A percentile compares a stretch with the other conserved stretches of the same genome.
These are phyloP conservation scores for Phaonia tiefii DNA, from an alignment of 2,888 invertebrate species.

Conservation along the genomic window DNA sequence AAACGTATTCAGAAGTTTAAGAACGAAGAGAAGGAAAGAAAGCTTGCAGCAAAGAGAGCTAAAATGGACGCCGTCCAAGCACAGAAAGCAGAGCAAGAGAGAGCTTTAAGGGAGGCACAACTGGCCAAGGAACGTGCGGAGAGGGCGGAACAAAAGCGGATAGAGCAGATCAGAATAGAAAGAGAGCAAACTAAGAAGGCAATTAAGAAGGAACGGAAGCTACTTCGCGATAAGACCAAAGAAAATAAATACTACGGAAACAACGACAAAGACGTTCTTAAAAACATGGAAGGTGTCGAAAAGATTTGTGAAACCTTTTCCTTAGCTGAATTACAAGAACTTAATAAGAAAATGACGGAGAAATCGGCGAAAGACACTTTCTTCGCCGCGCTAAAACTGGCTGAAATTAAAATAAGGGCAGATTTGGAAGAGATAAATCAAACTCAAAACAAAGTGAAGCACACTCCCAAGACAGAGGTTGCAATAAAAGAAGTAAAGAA, in stretches of 20 bases:
- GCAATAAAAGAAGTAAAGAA: constrained; percentile 80
- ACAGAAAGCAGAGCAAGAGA: constrained; percentile 91
- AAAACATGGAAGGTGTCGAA: constrained; percentile 95
- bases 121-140: constrained; percentile 89
- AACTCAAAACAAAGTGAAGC: constrained; percentile 72
- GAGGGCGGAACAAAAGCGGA: constrained; percentile 89
- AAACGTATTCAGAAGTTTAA: constrained; percentile 95
- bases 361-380: constrained; percentile 85
- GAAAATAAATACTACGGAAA: constrained; percentile 89
- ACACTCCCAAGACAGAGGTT: constrained; percentile 60
- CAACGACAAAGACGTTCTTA: constrained; percentile 87
- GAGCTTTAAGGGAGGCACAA: constrained; percentile 87
- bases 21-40: constrained; percentile 95
- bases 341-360: constrained; percentile 86
- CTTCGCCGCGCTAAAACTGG: constrained; percentile 84
- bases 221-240: constrained; percentile 89
- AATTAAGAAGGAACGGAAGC: constrained; percentile 92
- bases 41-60: constrained; percentile 93
- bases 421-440: constrained; percentile 84
- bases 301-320: constrained; percentile 92
- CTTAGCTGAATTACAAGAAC: constrained; percentile 86
- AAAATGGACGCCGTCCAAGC: constrained; percentile 91
- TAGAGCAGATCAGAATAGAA: constrained; percentile 91
- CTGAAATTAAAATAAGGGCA: constrained; percentile 89
- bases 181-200: constrained; percentile 92